Conservation (phyloP, 2,113 vertebrate species). For the Columbina picui region DNA sequence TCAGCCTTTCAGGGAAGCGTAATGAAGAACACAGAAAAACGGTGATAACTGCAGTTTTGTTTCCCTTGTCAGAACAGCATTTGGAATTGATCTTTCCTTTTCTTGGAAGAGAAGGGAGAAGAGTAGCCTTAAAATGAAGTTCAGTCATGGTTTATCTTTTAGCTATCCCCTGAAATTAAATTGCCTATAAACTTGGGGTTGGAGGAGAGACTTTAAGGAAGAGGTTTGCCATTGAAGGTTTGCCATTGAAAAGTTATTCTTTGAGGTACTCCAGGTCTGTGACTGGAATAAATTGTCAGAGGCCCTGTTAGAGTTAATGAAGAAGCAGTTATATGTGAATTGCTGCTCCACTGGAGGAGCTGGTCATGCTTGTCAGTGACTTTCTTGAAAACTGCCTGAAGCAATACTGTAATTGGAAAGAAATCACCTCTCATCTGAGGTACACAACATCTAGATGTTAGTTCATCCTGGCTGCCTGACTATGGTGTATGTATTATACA, state of each 20-base stretch:
- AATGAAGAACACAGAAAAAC: background rate
- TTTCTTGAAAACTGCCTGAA: constrained; percentile 34
- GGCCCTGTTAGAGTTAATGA: background rate
- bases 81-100: background rate
- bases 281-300: constrained; percentile 6
- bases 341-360: constrained; percentile 7
- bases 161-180: background rate
- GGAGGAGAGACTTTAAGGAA: background rate
- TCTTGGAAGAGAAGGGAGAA: background rate
- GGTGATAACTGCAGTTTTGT: background rate
- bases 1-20: background rate
- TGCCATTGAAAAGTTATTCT: background rate
- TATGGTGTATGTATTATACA: background rate
- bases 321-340: constrained; percentile 19
- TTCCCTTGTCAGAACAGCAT: background rate
- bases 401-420: constrained; percentile 4
- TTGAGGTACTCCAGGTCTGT: background rate
- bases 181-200: background rate
- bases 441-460: background rate
- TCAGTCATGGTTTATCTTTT: background rate
- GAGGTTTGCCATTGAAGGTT: background rate
- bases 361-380: background rate
- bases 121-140: background rate
- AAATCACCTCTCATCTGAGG: background rate
- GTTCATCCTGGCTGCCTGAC: background rate